A percentile compares a stretch with the other conserved stretches of the same genome.
Evolutionary conservation across 2,888 invertebrate species (phyloP).

Genomic region (Trypoxylon attenuatum): DNA sequence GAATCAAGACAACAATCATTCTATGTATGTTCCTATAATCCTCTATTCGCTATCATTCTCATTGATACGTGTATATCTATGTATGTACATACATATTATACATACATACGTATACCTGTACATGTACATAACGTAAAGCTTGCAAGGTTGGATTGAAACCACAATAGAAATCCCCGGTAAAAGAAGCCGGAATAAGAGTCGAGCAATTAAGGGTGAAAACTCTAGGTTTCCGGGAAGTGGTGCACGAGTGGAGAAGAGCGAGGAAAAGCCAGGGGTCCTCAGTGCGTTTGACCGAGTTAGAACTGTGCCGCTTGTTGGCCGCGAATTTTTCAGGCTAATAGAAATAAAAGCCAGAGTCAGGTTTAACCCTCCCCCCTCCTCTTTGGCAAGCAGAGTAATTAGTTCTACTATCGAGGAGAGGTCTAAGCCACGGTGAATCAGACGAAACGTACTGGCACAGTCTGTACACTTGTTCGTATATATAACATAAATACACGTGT

Average conservation of each 20-base stretch:
- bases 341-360: no score
- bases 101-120: no score
- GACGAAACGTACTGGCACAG: not conserved
- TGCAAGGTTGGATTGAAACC: no score
- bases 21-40: no score
- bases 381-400: conserved; percentile 32
- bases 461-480: conserved; percentile 29
- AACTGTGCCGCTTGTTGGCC: no score
- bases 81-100: no score
- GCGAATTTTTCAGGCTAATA: conserved; percentile 8
- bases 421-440: not conserved
- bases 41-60: no score
- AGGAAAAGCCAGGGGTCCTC: not conserved
- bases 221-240: not conserved
- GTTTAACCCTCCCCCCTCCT: no score
- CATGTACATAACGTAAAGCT: no score
- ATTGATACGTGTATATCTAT: no score
- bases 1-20: no score
- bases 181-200: conserved; percentile 6
- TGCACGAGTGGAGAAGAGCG: not conserved
- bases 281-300: conserved; percentile 9
- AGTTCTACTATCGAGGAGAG: conserved; percentile 14
- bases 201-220: conserved; percentile 14
- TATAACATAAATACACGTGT: conserved; percentile 44
- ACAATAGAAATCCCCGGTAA: no score